Percentiles rank a stretch among this genome's conserved stretches.
Evolutionary conservation across 2,797 vertebrate species (phyloP).

Genomic region (Cyclopterus lumpus): DNA sequence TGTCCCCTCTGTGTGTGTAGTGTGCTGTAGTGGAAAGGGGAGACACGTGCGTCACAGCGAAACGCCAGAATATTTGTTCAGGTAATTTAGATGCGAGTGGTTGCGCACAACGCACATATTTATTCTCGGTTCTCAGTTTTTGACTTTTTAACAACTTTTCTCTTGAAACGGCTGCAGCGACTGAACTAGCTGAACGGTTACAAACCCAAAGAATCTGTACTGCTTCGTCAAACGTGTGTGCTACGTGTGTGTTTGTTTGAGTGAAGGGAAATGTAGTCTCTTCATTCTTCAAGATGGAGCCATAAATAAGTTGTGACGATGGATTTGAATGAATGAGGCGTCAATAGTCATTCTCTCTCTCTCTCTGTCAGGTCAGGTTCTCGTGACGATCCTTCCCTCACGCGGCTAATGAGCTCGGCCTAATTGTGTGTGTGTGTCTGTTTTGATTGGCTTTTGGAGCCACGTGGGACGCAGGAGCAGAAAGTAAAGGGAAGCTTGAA

Average conservation of each 20-base stretch:
- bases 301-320: background rate
- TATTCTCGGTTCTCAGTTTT: no score
- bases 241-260: background rate
- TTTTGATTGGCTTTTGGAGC: slow-evolving; percentile 56
- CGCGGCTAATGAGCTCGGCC: slow-evolving; percentile 52
- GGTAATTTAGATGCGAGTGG: slow-evolving; percentile 71
- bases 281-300: slow-evolving; percentile 6
- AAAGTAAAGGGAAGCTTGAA: background rate
- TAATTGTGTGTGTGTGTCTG: slow-evolving; percentile 24
- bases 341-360: background rate
- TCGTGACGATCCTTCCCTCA: slow-evolving; percentile 20
- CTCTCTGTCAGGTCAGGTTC: slow-evolving; percentile 6
- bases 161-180: slow-evolving; percentile 10
- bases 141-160: no score
- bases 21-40: slow-evolving; percentile 72
- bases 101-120: no score
- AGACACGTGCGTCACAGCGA: slow-evolving; percentile 78
- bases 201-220: slow-evolving; percentile 24
- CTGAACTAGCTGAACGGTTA: slow-evolving; percentile 5
- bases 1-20: no score
- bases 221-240: background rate
- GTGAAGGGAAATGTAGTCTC: background rate
- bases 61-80: slow-evolving; percentile 79
- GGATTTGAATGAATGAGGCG: background rate
- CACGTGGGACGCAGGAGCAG: slow-evolving; percentile 15